These are phyloP conservation scores for Ammospiza caudacuta DNA, from an alignment of 2,113 vertebrate species.

Conservation along the genomic window DNA sequence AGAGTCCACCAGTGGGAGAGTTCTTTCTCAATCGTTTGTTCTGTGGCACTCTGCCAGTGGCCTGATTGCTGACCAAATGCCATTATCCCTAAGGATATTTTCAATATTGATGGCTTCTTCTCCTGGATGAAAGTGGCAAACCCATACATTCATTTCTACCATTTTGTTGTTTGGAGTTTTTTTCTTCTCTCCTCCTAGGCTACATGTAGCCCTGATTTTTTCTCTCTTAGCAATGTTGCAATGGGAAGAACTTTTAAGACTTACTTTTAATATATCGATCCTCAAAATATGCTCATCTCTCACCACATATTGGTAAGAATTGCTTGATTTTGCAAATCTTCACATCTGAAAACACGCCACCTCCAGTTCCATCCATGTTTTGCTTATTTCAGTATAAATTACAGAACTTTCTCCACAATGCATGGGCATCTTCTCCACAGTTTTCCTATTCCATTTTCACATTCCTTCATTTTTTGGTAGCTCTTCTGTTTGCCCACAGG, in stretches of 20 bases:
- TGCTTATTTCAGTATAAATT: neutral
- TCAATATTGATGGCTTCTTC: neutral
- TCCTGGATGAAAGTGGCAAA: neutral
- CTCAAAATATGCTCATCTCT: neutral
- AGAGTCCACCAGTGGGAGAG: neutral
- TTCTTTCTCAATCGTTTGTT: neutral
- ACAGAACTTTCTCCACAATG: neutral
- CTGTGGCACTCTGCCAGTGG: neutral
- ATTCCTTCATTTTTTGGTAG: neutral
- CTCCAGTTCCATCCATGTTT: neutral
- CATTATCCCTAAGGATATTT: neutral
- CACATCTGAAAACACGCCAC: neutral
- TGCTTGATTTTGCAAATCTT: neutral
- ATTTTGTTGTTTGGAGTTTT: fast-evolving
- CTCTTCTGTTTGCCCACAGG: neutral
- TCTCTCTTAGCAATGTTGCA: neutral
- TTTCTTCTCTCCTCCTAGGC: neutral
- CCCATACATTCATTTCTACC: neutral
- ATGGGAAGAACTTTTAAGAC: neutral
- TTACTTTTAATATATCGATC: neutral
- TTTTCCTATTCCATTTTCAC: neutral
- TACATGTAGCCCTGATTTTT: neutral
- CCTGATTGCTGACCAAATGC: neutral
- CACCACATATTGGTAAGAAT: neutral
- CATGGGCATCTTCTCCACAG: neutral